Evolutionary conservation across 2,113 vertebrate genomes (phyloP), one percentile per base, ranked within the genome.

Genomic region (Pitta sordida): DNA sequence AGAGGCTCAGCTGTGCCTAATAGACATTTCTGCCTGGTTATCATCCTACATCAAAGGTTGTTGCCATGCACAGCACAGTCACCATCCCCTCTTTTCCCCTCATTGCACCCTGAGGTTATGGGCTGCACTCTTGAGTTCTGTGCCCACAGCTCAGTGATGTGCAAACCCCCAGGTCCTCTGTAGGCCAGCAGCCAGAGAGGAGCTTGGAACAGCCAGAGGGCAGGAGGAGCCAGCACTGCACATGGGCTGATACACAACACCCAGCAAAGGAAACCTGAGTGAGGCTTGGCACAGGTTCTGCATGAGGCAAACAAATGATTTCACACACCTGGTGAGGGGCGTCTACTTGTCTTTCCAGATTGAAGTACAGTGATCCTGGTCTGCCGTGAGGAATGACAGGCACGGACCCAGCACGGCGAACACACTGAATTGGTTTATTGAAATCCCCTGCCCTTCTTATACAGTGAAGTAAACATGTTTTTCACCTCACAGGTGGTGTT

Each of bases 41-140:
- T 59, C 44, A 34, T 34, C 46, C 37, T 60, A 26, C 41, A 53
- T 26, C 46, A 30, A 46, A 52, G 37, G 7, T 11, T 53, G 46
- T 67, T 53, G 17, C 16, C 46, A 24, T 19, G 39, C n/a, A 53
- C 7, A 26, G 29, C n/a, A 44, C 44, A 39, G 19, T 34, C 39
- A 67, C 19, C 49, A 64, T 48, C 15, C 6, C 19, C 19, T 11
- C 2, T 27, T 59, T 64, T 68, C 53, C 29, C 6, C 20, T 53
- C 26, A 51, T n/a, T 53, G 29, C 69, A 53, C n/a, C 29, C 60
- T 39, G 37, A n/a, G 23, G 29, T 81, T 51, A 65, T 16, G 32
- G 24, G 37, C 37, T 44, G 37, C 51, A 6, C 52, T 74, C 15
- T 0, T n/a, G 2, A 60, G 37, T 46, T 8, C 5, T 0, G 0